phyloP scores from a whole-genome alignment of 2,113 vertebrate species.

The Ramphastos sulfuratus region DNA sequence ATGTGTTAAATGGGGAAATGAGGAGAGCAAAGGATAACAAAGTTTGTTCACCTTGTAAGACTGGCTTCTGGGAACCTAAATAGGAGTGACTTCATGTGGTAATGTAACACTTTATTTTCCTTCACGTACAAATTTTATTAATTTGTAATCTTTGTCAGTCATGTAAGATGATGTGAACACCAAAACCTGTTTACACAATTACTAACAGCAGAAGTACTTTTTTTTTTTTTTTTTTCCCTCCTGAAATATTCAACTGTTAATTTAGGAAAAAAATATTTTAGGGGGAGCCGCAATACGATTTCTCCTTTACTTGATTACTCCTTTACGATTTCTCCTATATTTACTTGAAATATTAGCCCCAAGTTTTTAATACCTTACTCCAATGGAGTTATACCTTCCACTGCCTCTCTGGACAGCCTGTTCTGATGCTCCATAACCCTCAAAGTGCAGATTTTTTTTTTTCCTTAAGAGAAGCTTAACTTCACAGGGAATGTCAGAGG shows the following conservation, averaged over 20 bases:
- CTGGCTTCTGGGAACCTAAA: neutral
- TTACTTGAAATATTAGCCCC: neutral
- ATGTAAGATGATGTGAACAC: neutral
- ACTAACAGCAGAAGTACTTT: neutral
- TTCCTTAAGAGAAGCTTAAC: too few relatives aligned
- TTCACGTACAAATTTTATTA: neutral
- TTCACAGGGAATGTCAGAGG: too few relatives aligned
- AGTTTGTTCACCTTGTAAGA: neutral
- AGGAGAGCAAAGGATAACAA: rapidly evolving
- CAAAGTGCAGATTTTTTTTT: too few relatives aligned
- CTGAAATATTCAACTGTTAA: neutral
- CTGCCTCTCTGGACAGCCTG: too few relatives aligned
- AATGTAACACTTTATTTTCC: neutral
- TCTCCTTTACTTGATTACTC: too few relatives aligned
- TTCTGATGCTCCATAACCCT: too few relatives aligned
- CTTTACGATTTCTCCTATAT: neutral
- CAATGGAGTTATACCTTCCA: neutral
- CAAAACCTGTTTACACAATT: neutral
- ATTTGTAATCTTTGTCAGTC: neutral
- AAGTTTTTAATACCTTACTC: neutral
- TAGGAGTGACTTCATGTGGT: neutral
- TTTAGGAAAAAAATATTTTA: neutral
- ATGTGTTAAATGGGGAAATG: too few relatives aligned
- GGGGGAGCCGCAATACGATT: neutral
- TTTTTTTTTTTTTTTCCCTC: neutral